Evolutionary conservation across 2,888 invertebrate genomes (phyloP), one percentile per base, ranked within the genome.

Genomic region (Eucera pruinosa): DNA sequence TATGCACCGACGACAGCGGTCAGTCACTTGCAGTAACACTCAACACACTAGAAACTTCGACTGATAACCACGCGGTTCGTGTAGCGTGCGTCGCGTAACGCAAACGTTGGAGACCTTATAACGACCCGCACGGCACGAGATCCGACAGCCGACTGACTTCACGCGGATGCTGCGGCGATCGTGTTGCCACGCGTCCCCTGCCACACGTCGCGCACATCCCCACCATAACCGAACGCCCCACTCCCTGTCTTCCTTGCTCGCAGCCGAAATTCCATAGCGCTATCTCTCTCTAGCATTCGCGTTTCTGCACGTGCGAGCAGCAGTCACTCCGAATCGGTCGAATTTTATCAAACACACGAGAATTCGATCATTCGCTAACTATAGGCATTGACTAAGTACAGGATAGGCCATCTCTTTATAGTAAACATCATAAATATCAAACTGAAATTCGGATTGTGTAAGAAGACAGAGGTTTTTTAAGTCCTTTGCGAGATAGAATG

Each of bases 91-190:
- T n/a, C 4, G 15, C 18, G 3, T 11, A 30, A 2, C 13, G 25
- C 0, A 0, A 68, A 15, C 7, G 13, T 33, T 7, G 43, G 13
- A 23, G 25, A 9, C 9, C 0, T 0, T 0, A 2, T 0, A 30
- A 0, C 25, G 58, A 66, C 15, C 47, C 57, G 52, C 58, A 65
- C 86, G 48, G 64, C 78, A 65, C 82, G 82, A 65, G 67, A 70
- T 76, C 84, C 84, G 75, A 75, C 80, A 84, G 78, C 65, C 75
- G 82, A 85, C 85, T 85, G 81, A 78, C 78, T 73, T 76, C 66
- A 43, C 60, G 71, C 82, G 85, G 86, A 86, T 86, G 85, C 86
- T 82, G 84, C 78, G 71, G 54, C 66, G 43, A 65, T 57, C 68
- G 80, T 48, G 77, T 67, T 69, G 74, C 68, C 70, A 61, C 74